These are phyloP conservation scores for Podocnemis expansa DNA, from an alignment of 2,113 vertebrate species.

Conservation along the genomic window DNA sequence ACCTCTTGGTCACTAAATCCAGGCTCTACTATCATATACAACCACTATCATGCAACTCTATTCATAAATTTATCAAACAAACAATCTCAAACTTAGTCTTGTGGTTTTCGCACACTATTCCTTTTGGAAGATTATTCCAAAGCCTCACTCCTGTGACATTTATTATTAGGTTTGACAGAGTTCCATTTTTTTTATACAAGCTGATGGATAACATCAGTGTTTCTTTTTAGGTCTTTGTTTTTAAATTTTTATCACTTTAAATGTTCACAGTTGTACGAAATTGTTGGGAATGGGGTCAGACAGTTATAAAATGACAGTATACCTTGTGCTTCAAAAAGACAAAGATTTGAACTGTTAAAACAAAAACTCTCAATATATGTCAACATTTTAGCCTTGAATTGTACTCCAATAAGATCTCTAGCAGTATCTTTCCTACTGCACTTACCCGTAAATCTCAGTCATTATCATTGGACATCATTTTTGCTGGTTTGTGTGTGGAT, in stretches of 20 bases:
- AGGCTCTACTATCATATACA: background rate
- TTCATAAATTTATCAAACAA: background rate
- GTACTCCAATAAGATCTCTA: background rate
- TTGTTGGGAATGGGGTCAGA: background rate
- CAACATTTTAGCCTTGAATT: background rate
- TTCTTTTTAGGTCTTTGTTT: background rate
- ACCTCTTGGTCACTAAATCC: background rate
- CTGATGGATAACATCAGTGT: background rate
- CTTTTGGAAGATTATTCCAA: background rate
- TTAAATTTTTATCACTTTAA: background rate
- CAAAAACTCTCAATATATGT: background rate
- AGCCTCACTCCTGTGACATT: background rate
- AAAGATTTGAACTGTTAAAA: background rate
- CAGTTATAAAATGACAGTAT: background rate
- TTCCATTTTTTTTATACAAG: background rate
- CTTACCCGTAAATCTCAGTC: background rate
- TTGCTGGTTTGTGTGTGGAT: background rate
- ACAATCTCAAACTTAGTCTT: background rate
- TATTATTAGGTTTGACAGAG: background rate
- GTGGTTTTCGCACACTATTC: background rate
- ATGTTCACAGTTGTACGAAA: background rate
- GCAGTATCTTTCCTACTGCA: background rate
- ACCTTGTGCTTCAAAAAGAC: background rate
- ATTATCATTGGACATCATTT: background rate
- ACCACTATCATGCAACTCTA: background rate